Evolutionary conservation across 2,797 vertebrate genomes (phyloP).

Genomic region (Sebastes oblongus): DNA sequence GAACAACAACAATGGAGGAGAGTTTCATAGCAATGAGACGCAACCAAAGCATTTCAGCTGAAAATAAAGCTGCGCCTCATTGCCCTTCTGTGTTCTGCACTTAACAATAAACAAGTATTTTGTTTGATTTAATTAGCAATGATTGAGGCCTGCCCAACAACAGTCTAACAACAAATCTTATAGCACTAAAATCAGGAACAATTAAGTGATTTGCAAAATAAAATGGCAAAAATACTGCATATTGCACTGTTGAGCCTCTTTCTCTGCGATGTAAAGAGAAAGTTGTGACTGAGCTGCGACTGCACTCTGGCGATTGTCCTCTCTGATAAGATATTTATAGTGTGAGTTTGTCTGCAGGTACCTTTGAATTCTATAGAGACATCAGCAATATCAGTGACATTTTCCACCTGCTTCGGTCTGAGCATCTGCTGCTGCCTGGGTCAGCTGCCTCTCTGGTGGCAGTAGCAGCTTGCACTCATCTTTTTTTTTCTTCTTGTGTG

Average conservation of each 20-base stretch:
- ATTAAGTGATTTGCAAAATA: neutral
- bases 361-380: constrained; percentile 13
- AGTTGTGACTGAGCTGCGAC: neutral
- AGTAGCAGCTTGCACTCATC: neutral
- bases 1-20: no score
- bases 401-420: constrained; percentile 37
- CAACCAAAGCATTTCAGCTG: neutral
- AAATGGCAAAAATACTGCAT: neutral
- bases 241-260: neutral
- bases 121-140: neutral
- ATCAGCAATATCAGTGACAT: constrained; percentile 26
- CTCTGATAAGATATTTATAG: no score
- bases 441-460: neutral
- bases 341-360: constrained; percentile 5
- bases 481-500: neutral
- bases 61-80: neutral
- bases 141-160: neutral
- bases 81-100: neutral
- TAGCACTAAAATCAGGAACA: neutral
- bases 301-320: neutral
- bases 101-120: neutral
- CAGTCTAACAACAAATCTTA: neutral
- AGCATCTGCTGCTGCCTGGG: constrained; percentile 23
- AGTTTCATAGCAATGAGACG: neutral
- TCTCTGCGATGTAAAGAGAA: neutral